These are phyloP conservation scores for Nasonia vitripennis DNA, from an alignment of 1,140 invertebrate genomes.

Conservation along the genomic window DNA sequence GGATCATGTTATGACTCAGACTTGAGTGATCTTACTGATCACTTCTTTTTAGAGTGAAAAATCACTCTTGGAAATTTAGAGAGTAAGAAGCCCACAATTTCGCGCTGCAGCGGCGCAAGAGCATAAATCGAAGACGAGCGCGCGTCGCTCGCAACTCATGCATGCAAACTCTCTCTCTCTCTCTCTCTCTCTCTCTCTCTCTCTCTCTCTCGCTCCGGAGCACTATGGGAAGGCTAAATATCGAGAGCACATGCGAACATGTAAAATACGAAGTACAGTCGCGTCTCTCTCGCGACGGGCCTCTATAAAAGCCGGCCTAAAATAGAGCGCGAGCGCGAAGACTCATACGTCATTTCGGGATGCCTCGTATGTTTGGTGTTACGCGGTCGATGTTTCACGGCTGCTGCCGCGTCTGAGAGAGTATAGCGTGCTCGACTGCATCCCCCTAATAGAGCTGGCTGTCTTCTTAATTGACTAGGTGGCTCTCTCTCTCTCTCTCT, in stretches of 20 bases:
- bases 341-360: slow-evolving; percentile 60
- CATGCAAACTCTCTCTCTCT: not conserved
- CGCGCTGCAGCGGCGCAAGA: too few species aligned
- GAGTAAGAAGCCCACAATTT: too few species aligned
- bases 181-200: too few species aligned
- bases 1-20: too few species aligned
- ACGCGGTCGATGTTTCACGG: slow-evolving; percentile 62
- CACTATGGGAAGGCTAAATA: not conserved
- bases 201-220: too few species aligned
- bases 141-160: not conserved
- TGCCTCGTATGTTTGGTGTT: slow-evolving; percentile 62
- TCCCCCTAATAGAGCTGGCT: slow-evolving; percentile 63
- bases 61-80: too few species aligned
- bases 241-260: not conserved
- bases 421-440: slow-evolving; percentile 28
- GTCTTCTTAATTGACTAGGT: slow-evolving; percentile 67
- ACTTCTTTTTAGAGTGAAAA: too few species aligned
- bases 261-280: slow-evolving; percentile 3
- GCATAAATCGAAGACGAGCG: not conserved
- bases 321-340: slow-evolving; percentile 49
- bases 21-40: too few species aligned
- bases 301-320: slow-evolving; percentile 53
- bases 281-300: not conserved
- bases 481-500: slow-evolving; percentile 51
- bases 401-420: slow-evolving; percentile 47